Evolutionary conservation across 2,888 invertebrate species (phyloP), one percentile per base, ranked within the genome.

Genomic region (Netelia melanura): DNA sequence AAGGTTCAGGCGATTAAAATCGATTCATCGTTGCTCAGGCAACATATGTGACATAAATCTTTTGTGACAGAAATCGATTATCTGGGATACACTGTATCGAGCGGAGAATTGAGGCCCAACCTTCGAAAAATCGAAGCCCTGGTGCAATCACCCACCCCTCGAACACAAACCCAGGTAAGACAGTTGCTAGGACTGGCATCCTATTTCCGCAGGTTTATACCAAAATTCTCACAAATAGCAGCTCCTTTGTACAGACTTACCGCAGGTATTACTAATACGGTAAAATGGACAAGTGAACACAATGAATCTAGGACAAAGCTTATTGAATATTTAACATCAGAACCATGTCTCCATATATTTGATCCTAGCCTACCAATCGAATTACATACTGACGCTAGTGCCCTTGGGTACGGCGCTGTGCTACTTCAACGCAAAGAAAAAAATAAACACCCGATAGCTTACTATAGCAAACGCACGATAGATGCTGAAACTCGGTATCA

Each of bases 121-220:
- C 62, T 67, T 48, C 61, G 52, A 23, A 88, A 89, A 80, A 86
- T 81, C 30, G 44, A 78, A 48, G 81, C 86, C 1, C 81, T 88
- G 44, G 56, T 52, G 25, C 76, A 85, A 25, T 84, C 86, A 21
- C 77, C 84, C 14, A 25, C 25, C 14, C 83, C 86, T 17, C 72
- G 17, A 44, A 81, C 52, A 10, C 76, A 61, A 11, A 77, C 86
- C 23, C 43, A 86, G 23, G 38, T 86, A 3, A 58, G 76, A 6
- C 85, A 83, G 68, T 86, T 87, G n/a, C 11, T 84, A n/a, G 86
- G 86, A 17, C 58, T 88, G 62, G 75, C 85, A 0, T 65, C 71
- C 8, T 87, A 85, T 65, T 88, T 88, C 70, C 56, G 70, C 9
- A 30, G 56, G 38, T 71, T 71, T 38, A 54, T 56, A 71, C 56